These are phyloP conservation scores for Elephantulus edwardii DNA, from an alignment of 2,113 vertebrate species.

Conservation along the genomic window DNA sequence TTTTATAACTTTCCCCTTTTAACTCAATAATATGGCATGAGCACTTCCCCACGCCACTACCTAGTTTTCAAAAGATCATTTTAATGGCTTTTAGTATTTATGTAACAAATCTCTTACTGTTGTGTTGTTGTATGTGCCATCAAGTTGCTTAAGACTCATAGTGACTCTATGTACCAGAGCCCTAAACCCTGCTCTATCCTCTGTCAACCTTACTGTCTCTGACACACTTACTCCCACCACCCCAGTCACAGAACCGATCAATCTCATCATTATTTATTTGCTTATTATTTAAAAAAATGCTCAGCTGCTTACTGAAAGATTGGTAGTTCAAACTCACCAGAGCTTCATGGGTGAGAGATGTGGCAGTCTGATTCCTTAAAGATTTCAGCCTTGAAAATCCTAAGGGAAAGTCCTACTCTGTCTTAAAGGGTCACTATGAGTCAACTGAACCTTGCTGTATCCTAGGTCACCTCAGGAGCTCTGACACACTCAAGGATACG, in stretches of 20 bases:
- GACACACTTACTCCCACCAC: no score
- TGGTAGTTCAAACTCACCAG: neutral
- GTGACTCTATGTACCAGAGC: no score
- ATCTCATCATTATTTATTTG: neutral
- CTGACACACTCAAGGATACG: no score
- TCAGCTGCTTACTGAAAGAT: neutral
- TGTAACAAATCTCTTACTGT: neutral
- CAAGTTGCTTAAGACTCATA: no score
- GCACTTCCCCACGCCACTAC: neutral
- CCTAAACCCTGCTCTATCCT: no score
- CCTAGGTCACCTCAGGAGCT: no score
- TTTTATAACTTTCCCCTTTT: neutral
- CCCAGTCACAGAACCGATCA: no score
- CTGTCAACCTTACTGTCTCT: no score
- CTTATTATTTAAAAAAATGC: neutral
- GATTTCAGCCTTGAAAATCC: neutral
- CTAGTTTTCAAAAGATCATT: neutral
- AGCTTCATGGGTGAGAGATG: neutral
- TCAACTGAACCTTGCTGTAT: no score
- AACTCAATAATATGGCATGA: neutral
- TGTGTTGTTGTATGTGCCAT: no score
- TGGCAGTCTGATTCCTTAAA: neutral
- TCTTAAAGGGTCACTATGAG: no score
- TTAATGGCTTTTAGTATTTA: slow-evolving; percentile 3
- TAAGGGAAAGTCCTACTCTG: no score